Evolutionary conservation across 2,797 vertebrate species (phyloP), one percentile per base, ranked within the genome.

Genomic region (Tachyglossus aculeatus): DNA sequence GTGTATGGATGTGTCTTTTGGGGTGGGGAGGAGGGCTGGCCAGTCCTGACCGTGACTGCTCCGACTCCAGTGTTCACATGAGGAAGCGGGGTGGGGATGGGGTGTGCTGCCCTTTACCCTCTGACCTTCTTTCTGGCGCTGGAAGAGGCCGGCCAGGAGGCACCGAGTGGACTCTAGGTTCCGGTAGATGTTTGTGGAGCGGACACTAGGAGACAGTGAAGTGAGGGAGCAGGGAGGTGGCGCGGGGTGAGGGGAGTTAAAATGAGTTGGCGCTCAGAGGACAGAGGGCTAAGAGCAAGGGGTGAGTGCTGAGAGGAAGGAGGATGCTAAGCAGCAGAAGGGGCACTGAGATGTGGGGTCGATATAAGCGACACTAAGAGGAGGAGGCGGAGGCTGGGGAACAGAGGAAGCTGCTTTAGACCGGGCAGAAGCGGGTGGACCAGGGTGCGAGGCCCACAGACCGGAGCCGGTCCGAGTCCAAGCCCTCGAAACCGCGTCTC

Each of bases 121-220:
- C 84, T 51, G 89, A 98, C 97, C 97, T 94, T 92, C 89, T 86
- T 96, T 96, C 74, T 95, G 92, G 83, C 94, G 93, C 74, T 94
- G 94, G 80, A 96, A 99, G 72, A 99, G 91, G 32, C 98, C 98
- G 50, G 97, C 97, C 69, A 99, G 85, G 84, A 99, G 90, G 82
- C 96, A 98, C 45, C 92, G 95, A 40, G 96, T 94, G 29, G 98
- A 98, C 85, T 99, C 96, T 88, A 99, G 94, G 74, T 97, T 99
- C 84, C 97, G 95, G 76, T 91, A 85, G 55, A 99, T 96, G 80
- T 99, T 99, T 78, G 95, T 96, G 69, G 98, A 98, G 66, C 97
- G 97, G 69, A 98, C 80, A 29, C 98, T 99, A 86, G 74, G 85
- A 86, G 15, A 83, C n/a, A 86, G 65, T 38, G 44, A n/a, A n/a